Base-by-base conservation (phyloP, 1,140 invertebrate species). In the Brachionus asplanchnoidis region DNA sequence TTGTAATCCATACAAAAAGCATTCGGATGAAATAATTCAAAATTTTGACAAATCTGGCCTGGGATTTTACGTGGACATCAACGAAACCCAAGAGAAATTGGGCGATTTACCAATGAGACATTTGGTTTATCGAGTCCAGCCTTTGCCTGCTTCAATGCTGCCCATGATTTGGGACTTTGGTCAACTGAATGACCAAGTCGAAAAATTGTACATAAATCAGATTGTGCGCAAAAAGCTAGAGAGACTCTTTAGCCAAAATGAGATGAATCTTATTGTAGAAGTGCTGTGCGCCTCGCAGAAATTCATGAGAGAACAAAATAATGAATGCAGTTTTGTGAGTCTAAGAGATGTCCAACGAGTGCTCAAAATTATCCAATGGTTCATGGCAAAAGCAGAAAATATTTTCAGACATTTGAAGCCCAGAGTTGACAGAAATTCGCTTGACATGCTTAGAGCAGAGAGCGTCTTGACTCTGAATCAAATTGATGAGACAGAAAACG, bases 241-340 rank as follows among this genome's bases (percentile, higher is more conserved):
- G 0, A 3, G 7, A 26, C 3, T 11, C 0, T 65, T 23, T 60
- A 17, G 17, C 20, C 32, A 87, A 44, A 84, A 86, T n/a, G 23
- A 36, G 23, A 65, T 66, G 11, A 11, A 50, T n/a, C 23, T 84
- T 14, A 77, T 87, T 14, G 87, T 86, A 32, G 60, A 84, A 20
- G 85, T 88, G 66, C 70, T 89, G 44, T 85, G 86, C 17, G 68
- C 53, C 14, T 88, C 87, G 44, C 88, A 89, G 80, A 86, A 87
- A 9, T 89, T 88, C 85, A 89, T 89, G 88, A 85, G 88, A 60
- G n/a, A 85, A 36, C 28, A 32, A 66, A 26, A n/a, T 86, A 87
- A 89, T 85, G 88, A 89, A 86, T 88, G 88, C 85, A 88, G 88
- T 85, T 89, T n/a, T 86, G 88, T 89, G 7, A 88, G 88, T 85